phyloP scores from a whole-genome alignment of 2,888 invertebrate species.

The Pteria penguin region DNA sequence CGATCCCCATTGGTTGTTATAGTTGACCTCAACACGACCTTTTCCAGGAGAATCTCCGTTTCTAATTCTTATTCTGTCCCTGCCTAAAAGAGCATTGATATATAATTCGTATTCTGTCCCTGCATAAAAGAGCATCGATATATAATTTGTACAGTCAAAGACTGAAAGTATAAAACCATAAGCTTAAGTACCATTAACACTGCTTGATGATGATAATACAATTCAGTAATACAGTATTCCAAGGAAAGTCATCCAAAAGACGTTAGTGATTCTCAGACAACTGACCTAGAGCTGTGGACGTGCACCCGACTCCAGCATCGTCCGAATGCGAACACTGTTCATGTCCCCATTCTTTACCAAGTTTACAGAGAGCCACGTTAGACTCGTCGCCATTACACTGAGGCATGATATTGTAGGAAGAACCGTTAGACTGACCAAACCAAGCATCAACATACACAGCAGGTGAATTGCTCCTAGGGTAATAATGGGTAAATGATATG shows the following conservation, averaged over 20 bases:
- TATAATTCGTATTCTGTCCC: conserved; percentile 34
- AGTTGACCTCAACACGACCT: conserved; percentile 51
- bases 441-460: conserved; percentile 26
- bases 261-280: neutral
- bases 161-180: too few relatives aligned
- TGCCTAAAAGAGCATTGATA: neutral
- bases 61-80: conserved; percentile 33
- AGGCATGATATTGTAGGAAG: conserved; percentile 13
- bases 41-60: conserved; percentile 53
- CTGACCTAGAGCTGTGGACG: conserved; percentile 24
- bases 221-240: too few relatives aligned
- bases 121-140: neutral
- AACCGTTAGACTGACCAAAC: conserved; percentile 31
- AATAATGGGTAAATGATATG: neutral
- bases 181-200: too few relatives aligned
- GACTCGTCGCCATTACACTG: conserved; percentile 26
- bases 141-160: conserved; percentile 47
- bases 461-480: conserved; percentile 31
- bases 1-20: conserved; percentile 56
- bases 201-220: too few relatives aligned
- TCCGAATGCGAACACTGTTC: conserved; percentile 21
- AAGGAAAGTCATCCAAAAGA: too few relatives aligned
- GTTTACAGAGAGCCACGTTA: conserved; percentile 23
- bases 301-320: conserved; percentile 36
- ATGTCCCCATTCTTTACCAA: conserved; percentile 22